phyloP scores from a whole-genome alignment of 2,797 vertebrate species.

The Garrulus glandarius region DNA sequence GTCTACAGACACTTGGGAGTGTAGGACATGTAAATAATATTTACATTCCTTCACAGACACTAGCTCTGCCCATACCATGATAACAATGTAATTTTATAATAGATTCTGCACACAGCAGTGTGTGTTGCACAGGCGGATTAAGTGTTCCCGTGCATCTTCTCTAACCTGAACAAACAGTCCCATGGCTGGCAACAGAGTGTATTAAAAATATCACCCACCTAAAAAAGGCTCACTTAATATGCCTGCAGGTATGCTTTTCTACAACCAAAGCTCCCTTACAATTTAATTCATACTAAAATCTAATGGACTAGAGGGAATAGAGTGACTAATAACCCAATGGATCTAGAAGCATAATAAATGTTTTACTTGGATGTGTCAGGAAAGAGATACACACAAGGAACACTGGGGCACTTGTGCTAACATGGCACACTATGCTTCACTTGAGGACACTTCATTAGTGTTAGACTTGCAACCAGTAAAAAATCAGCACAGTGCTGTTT shows the following conservation, averaged over 20 bases:
- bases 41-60: neutral
- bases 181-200: neutral
- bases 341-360: neutral
- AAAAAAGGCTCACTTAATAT: neutral
- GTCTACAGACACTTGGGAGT: neutral
- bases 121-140: neutral
- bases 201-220: neutral
- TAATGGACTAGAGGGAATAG: neutral
- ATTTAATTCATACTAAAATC: neutral
- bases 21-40: neutral
- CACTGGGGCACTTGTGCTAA: neutral
- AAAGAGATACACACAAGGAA: neutral
- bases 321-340: neutral
- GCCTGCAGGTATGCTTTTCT: neutral
- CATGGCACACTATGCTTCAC: neutral
- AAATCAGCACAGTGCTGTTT: neutral
- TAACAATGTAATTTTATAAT: neutral
- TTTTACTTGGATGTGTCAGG: neutral
- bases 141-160: neutral
- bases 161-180: neutral
- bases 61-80: accelerated
- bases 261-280: neutral
- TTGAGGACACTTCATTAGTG: neutral
- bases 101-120: neutral
- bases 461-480: neutral